phyloP scores from a whole-genome alignment of 2,888 invertebrate species.

The Lamellibrachia columna region DNA sequence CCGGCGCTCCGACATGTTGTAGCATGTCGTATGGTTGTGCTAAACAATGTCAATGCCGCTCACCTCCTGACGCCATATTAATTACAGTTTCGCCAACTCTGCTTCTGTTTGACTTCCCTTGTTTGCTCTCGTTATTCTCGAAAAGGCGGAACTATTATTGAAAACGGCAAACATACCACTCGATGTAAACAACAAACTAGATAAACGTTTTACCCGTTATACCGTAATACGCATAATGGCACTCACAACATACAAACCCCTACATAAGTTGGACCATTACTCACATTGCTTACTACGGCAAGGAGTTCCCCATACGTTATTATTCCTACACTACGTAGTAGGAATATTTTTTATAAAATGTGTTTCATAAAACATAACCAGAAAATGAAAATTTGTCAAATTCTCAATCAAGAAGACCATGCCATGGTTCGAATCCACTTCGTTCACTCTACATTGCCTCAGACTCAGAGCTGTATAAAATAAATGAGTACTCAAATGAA shows the following conservation, averaged over 20 bases:
- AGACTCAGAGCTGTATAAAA: too few relatives aligned
- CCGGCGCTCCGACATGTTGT: neutral
- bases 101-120: neutral
- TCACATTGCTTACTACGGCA: too few relatives aligned
- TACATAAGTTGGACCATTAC: neutral
- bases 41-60: neutral
- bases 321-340: too few relatives aligned
- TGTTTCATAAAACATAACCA: too few relatives aligned
- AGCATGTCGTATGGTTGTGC: neutral
- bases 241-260: neutral
- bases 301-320: too few relatives aligned
- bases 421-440: too few relatives aligned
- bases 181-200: neutral
- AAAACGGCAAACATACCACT: neutral
- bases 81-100: neutral
- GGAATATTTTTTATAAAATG: too few relatives aligned
- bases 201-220: neutral
- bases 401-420: too few relatives aligned
- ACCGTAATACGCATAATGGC: neutral
- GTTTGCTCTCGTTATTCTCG: neutral
- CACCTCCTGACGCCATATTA: slow-evolving; percentile 1
- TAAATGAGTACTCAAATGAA: too few relatives aligned
- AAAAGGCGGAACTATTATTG: neutral
- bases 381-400: too few relatives aligned
- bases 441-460: too few relatives aligned